These are phyloP conservation scores for Loxodonta africana DNA, from an alignment of 2,113 vertebrate species.

Conservation along the genomic window DNA sequence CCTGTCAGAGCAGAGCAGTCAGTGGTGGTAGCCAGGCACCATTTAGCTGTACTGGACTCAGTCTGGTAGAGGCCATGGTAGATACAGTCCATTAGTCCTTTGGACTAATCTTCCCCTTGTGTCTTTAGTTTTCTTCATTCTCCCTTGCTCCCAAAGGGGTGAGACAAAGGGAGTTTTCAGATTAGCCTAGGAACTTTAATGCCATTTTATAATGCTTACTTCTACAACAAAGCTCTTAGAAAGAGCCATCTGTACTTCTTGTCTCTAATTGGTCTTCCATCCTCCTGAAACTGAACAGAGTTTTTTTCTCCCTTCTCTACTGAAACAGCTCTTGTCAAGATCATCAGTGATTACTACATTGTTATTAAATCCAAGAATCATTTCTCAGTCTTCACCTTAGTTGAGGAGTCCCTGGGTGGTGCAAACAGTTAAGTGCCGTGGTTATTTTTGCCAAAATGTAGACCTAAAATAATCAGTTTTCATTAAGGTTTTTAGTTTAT, in stretches of 20 bases:
- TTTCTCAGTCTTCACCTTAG: conserved; percentile 37
- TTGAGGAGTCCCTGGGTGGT: background rate
- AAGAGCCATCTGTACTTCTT: background rate
- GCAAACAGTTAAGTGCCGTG: background rate
- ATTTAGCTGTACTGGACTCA: no score
- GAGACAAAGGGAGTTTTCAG: no score
- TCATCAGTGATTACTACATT: background rate
- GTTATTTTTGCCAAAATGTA: conserved; percentile 6
- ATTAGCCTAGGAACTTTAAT: background rate
- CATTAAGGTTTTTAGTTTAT: conserved; percentile 44
- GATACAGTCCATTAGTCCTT: no score
- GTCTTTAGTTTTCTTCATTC: no score
- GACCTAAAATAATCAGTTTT: conserved; percentile 16
- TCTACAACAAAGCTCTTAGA: background rate
- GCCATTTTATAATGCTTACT: conserved; percentile 42
- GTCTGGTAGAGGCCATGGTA: no score
- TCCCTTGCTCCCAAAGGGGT: no score
- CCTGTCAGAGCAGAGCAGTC: no score
- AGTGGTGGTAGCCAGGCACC: no score
- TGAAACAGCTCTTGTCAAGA: conserved; percentile 1
- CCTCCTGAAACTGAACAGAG: background rate
- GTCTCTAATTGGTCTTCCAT: background rate
- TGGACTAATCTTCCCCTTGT: no score
- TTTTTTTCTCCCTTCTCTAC: background rate
- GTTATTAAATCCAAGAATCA: background rate